Percentiles rank a stretch among this genome's conserved stretches.
Conservation (phyloP, 2,113 vertebrate species). For the Meles meles region DNA sequence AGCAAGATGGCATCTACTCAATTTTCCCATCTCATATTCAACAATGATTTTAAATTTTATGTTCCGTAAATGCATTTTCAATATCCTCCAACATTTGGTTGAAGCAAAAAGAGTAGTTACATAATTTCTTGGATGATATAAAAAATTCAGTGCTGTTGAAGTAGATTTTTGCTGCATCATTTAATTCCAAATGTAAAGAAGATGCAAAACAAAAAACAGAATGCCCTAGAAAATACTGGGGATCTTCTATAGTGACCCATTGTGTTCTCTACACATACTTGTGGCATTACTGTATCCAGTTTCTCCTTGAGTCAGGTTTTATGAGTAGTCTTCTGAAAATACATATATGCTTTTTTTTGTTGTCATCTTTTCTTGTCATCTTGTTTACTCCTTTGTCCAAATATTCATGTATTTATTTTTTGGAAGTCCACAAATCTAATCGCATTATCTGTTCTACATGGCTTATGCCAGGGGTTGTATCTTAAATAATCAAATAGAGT, state of each 20-base stretch:
- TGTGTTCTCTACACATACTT: neutral
- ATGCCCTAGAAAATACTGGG: neutral
- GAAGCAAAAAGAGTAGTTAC: slow-evolving; percentile 9
- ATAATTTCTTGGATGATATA: slow-evolving; percentile 44
- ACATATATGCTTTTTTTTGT: neutral
- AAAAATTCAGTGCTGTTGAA: slow-evolving; percentile 38
- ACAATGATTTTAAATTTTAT: slow-evolving; percentile 58
- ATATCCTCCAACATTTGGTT: slow-evolving; percentile 32
- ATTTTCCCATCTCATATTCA: slow-evolving; percentile 43
- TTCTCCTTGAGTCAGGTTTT: neutral
- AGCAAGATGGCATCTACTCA: slow-evolving; percentile 41
- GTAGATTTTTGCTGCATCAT: slow-evolving; percentile 11
- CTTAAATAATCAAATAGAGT: neutral
- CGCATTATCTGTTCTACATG: neutral
- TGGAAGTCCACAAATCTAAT: neutral
- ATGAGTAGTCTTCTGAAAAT: neutral
- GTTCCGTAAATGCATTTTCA: slow-evolving; percentile 35
- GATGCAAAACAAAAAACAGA: slow-evolving; percentile 9
- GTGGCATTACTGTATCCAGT: neutral
- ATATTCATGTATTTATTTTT: neutral
- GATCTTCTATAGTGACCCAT: neutral
- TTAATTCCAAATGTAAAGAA: slow-evolving; percentile 1
- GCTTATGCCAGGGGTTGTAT: neutral
- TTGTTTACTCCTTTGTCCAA: neutral
- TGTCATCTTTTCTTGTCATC: neutral